phyloP scores from a whole-genome alignment of 2,888 invertebrate species.

The Lasioglossum vierecki region DNA sequence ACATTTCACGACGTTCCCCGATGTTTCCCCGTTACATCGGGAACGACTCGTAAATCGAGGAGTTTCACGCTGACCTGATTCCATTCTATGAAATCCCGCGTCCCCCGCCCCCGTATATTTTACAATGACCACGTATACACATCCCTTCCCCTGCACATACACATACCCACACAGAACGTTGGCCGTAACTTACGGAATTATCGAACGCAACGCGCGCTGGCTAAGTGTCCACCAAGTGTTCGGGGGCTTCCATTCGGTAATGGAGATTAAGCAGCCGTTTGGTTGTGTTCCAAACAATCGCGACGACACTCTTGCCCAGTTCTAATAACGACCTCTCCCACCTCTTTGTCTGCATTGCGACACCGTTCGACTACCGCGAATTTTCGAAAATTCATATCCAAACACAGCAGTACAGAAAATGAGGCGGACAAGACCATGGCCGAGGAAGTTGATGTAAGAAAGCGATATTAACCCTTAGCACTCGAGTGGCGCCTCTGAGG shows the following conservation, averaged over 20 bases:
- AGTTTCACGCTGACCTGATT: constrained; percentile 40
- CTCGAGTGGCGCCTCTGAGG: too few relatives aligned
- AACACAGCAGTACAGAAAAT: not conserved
- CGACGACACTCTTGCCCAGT: constrained; percentile 26
- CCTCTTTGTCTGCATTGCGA: constrained; percentile 30
- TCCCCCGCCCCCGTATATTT: constrained; percentile 20
- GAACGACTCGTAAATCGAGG: constrained; percentile 30
- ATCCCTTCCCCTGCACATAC: not conserved
- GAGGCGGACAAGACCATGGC: too few relatives aligned
- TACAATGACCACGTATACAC: constrained; percentile 14
- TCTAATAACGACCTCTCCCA: constrained; percentile 2
- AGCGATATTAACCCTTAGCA: too few relatives aligned
- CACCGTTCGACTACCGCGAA: not conserved
- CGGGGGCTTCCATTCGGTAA: constrained; percentile 51
- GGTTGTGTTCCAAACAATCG: constrained; percentile 62
- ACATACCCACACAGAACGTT: not conserved
- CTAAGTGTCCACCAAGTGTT: constrained; percentile 57
- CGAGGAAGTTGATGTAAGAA: too few relatives aligned
- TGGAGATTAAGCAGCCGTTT: constrained; percentile 61
- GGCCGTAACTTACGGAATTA: constrained; percentile 48
- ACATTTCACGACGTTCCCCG: constrained; percentile 7
- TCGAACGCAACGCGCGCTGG: constrained; percentile 28
- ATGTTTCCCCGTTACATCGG: constrained; percentile 12
- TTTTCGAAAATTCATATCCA: not conserved
- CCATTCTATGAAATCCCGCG: constrained; percentile 37